Evolutionary conservation across 2,888 invertebrate species (phyloP), one percentile per base, ranked within the genome.

Genomic region (Chydorus sphaericus): DNA sequence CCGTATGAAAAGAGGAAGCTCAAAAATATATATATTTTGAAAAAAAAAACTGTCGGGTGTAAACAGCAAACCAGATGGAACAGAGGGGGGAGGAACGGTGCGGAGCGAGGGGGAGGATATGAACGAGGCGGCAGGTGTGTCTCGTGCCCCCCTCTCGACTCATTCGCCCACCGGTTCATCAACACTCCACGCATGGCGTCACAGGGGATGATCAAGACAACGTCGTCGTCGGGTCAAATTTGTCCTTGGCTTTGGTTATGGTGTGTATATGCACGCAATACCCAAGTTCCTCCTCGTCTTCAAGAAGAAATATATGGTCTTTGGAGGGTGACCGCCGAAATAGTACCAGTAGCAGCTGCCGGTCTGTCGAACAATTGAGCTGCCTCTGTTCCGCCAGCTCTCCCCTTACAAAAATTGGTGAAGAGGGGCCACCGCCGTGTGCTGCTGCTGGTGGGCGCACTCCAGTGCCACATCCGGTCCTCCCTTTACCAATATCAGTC

Each of bases 261-360:
- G n/a, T n/a, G n/a, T n/a, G n/a, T n/a, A n/a, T n/a, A n/a, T n/a
- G n/a, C n/a, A n/a, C n/a, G n/a, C n/a, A 6, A 44, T 11, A 20
- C 4, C 26, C 20, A 23, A 1, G 10, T 3, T 16, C 44, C 10
- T n/a, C 11, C 44, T 4, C 26, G n/a, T 44, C 8, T 10, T 18
- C 26, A 7, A 10, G 44, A 44, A 26, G 16, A 14, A 33, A 33
- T 23, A 26, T 44, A 44, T 44, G 52, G 31, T 52, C 52, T 31
- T 52, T 33, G 36, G 52, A 52, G 52, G 31, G 52, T 33, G 23
- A 36, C 52, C 52, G 36, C 33, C 18, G 36, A 48, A 26, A 26
- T 52, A 33, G 52, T 33, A 52, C 20, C 31, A 52, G 52, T 33
- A 52, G 31, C 31, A 52, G 52, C 52, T 33, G 52, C 52, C 18